These are phyloP conservation scores for Prietella phreatophila DNA, from an alignment of 2,113 vertebrate genomes.

Conservation along the genomic window DNA sequence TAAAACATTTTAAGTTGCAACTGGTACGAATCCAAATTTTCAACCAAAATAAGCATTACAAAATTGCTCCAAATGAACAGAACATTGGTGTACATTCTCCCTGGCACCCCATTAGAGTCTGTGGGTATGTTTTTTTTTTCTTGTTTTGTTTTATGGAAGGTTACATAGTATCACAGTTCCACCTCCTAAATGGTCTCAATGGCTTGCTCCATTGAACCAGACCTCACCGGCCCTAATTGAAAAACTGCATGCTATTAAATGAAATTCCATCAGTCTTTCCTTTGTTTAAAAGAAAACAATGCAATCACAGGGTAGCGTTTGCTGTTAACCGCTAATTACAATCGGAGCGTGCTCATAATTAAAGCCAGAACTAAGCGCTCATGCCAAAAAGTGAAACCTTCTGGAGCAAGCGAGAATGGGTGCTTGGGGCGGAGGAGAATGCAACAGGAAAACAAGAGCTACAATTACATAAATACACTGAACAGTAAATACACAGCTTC, in stretches of 20 bases:
- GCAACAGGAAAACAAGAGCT: conserved; percentile 4
- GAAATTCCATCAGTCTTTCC: conserved; percentile 60
- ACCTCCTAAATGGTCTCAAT: conserved; percentile 21
- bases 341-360: conserved; percentile 67
- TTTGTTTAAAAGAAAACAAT: conserved; percentile 62
- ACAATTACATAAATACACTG: conserved; percentile 43
- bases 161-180: conserved; percentile 39
- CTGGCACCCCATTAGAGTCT: conserved; percentile 27
- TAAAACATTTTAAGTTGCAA: background rate
- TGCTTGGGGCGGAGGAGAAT: background rate
- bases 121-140: background rate
- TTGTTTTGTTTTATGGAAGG: conserved; percentile 29
- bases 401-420: conserved; percentile 18
- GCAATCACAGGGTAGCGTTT: conserved; percentile 67
- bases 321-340: conserved; percentile 70
- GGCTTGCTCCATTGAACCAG: conserved; percentile 32
- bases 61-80: background rate
- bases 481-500: conserved; percentile 10
- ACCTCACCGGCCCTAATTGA: conserved; percentile 64
- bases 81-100: background rate
- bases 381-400: conserved; percentile 41
- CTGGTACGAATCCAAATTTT: background rate
- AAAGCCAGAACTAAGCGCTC: conserved; percentile 60
- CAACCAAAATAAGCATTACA: background rate
- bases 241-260: conserved; percentile 62